Base-by-base conservation (phyloP, 2,888 invertebrate genomes). In the Acanthosepion lycidas region DNA sequence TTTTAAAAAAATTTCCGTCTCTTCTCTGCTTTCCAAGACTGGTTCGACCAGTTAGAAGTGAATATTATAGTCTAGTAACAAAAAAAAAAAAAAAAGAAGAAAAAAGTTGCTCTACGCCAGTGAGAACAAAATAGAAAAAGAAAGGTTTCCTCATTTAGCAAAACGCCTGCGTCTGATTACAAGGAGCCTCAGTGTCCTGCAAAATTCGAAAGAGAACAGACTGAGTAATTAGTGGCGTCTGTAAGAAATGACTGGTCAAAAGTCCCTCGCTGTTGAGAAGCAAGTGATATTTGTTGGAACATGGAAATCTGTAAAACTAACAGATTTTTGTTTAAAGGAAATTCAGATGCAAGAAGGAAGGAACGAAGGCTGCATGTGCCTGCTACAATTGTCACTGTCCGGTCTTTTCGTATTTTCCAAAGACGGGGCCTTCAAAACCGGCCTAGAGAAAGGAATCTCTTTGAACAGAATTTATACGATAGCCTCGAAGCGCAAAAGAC, bases 281-380 rank as follows among this genome's bases (percentile, higher is more conserved):
- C 78, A 78, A n/a, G 78, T 78, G 1, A n/a, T 78, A 6, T 78
- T 78, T 12, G 15, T 78, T 33, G 78, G 93, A 23, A 93, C 53
- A 93, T 93, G 93, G 93, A 49, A 53, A 28, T 93, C 93, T 4
- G 93, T 93, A 18, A 93, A 49, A 53, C 53, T 93, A 26, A 93
- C 49, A 20, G 93, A 93, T 26, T 53, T 93, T 93, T 93, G 49
- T 53, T 53, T 93, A 28, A 93, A 93, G 26, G 93, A 93, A 48
- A 93, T 93, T 53, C 93, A 93, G 9, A 93, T 93, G n/a, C 51
- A 93, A 53, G 93, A 93, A 49, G 93, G 53, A 51, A 49, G 49
- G 26, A 93, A 53, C 33, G 53, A 49, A 48, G 93, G 53, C 8
- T n/a, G 53, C n/a, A 51, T 93, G n/a, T 93, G 93, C n/a, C 93